Percentiles rank a stretch among this genome's conserved stretches.
Evolutionary conservation across 2,888 invertebrate genomes (phyloP).

Genomic region (Megastigmus dorsalis): DNA sequence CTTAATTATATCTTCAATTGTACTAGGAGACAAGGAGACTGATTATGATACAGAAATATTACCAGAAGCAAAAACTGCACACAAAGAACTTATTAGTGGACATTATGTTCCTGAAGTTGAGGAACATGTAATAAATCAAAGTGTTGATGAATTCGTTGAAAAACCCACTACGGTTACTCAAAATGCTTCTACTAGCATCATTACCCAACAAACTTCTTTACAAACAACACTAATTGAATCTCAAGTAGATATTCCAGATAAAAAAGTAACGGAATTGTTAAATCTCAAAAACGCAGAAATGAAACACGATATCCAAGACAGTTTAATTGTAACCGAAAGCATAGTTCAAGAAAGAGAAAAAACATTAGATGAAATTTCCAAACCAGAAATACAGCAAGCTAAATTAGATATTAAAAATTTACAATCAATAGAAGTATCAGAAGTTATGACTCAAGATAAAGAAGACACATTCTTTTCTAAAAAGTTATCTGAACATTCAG

Average conservation of each 20-base stretch:
- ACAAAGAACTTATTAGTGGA: slow-evolving; percentile 60
- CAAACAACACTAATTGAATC: slow-evolving; percentile 68
- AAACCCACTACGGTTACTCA: slow-evolving; percentile 56
- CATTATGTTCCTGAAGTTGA: slow-evolving; percentile 67
- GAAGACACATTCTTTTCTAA: slow-evolving; percentile 65
- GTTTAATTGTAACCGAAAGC: slow-evolving; percentile 77
- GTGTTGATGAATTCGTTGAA: slow-evolving; percentile 66
- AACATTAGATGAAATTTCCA: slow-evolving; percentile 61
- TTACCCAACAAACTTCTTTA: slow-evolving; percentile 62
- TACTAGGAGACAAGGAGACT: slow-evolving; percentile 75
- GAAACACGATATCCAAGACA: slow-evolving; percentile 75
- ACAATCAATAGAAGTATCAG: slow-evolving; percentile 70
- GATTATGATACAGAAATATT: slow-evolving; percentile 71
- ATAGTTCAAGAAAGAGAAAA: slow-evolving; percentile 72
- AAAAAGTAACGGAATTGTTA: slow-evolving; percentile 57
- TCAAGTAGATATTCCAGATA: slow-evolving; percentile 64
- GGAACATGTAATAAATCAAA: slow-evolving; percentile 71
- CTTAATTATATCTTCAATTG: slow-evolving; percentile 66
- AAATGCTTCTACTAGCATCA: slow-evolving; percentile 65
- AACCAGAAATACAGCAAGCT: slow-evolving; percentile 71
- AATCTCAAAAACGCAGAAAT: slow-evolving; percentile 73
- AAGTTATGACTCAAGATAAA: slow-evolving; percentile 70
- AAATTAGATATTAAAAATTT: slow-evolving; percentile 73
- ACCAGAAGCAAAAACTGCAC: slow-evolving; percentile 68
- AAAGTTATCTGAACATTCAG: slow-evolving; percentile 55